Evolutionary conservation across 2,888 invertebrate genomes (phyloP).

Genomic region (Eustalomyia histrio): DNA sequence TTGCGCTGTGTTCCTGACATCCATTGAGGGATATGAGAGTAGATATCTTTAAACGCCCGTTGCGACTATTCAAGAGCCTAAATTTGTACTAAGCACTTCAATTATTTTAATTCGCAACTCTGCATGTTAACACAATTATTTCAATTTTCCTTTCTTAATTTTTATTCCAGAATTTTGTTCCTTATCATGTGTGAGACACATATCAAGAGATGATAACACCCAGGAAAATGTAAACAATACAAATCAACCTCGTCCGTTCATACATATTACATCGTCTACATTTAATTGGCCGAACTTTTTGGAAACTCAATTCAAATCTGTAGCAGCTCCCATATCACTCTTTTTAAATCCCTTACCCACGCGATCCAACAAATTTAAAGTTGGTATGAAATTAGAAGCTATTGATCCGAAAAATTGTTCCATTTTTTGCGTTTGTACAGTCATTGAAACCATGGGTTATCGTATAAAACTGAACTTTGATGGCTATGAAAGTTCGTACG

Average conservation of each 20-base stretch:
- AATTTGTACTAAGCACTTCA: no score
- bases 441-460: constrained; percentile 90
- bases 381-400: constrained; percentile 95
- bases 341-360: constrained; percentile 89
- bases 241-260: constrained; percentile 46
- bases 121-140: no score
- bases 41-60: no score
- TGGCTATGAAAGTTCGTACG: constrained; percentile 92
- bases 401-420: constrained; percentile 96
- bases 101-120: no score
- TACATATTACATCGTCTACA: constrained; percentile 56
- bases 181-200: constrained; percentile 71
- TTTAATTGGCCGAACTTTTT: constrained; percentile 95
- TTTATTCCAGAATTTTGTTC: constrained; percentile 73
- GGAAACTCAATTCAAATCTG: constrained; percentile 84
- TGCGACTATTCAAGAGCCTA: no score
- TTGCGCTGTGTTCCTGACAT: no score
- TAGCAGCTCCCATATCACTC: constrained; percentile 87
- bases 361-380: constrained; percentile 87
- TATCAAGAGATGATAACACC: no score
- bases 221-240: constrained; percentile 9
- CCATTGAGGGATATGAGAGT: no score
- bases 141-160: no score
- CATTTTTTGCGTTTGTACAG: constrained; percentile 92
- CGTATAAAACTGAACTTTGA: constrained; percentile 94